Base-by-base conservation (phyloP, 2,888 invertebrate genomes). In the Pemphredon lugubris region DNA sequence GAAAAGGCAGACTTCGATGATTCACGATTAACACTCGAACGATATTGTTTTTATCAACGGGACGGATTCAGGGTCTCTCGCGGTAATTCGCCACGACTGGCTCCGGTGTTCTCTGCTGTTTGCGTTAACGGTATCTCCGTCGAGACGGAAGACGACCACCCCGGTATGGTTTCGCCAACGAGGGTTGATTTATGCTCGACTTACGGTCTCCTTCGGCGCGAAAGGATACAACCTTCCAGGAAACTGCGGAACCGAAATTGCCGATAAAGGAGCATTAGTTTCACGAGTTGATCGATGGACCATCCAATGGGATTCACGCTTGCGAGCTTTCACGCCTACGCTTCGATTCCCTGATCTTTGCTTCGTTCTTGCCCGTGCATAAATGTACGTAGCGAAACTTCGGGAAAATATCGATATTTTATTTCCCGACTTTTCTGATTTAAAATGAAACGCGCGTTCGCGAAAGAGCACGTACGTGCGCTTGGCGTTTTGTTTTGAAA, bases 221-320 rank as follows among this genome's bases (percentile, higher is more conserved):
- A 51, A 32, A 34, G 47, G 53, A 53, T 45, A 18, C 54, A 50
- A 26, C 16, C 54, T 50, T 68, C 54, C 59, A 44, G 48, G 48
- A 58, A 58, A 71, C 61, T 51, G 44, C 48, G 63, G 42, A 58
- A 42, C 40, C 57, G 51, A 67, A 78, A 77, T 77, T 50, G 71
- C 44, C 67, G 79, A 78, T 78, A 77, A 78, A 78, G 39, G 55
- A 45, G 77, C 69, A 73, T 76, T 77, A 61, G 68, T 61, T 69
- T 77, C 64, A 30, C 57, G 61, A 77, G 73, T 55, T 42, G 61
- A 73, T 64, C 55, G 78, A 77, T 66, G 69, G 65, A 77, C 57
- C 78, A 53, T 55, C 57, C 23, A 30, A 20, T 7, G 20, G 6
- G 14, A 14, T 47, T 45, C 48, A 44, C 67, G 54, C 54, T 48